Evolutionary conservation across 2,113 vertebrate genomes (phyloP).

Genomic region (Odocoileus hemionus): DNA sequence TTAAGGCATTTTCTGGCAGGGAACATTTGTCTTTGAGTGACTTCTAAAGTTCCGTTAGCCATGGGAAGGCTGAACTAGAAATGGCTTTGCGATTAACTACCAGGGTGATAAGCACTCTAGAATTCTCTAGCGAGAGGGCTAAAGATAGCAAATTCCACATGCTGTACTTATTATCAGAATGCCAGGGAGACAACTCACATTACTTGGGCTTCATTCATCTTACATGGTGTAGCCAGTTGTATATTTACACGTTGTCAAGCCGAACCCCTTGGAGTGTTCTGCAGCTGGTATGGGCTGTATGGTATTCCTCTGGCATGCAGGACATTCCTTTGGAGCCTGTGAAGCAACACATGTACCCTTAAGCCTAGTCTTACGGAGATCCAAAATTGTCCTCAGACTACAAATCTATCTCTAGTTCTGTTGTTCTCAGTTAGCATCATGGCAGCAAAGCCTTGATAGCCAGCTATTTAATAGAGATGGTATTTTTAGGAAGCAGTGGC

Average conservation of each 20-base stretch:
- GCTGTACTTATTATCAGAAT: background rate
- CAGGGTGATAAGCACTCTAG: conserved; percentile 49
- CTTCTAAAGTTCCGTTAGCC: conserved; percentile 57
- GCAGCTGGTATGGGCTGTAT: background rate
- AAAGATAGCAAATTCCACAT: conserved; percentile 41
- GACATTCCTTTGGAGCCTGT: background rate
- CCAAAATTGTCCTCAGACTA: background rate
- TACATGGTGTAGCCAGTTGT: background rate
- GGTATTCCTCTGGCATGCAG: background rate
- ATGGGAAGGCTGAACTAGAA: conserved; percentile 53
- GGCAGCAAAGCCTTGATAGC: background rate
- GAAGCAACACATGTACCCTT: background rate
- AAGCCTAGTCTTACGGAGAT: background rate
- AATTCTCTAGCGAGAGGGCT: conserved; percentile 50
- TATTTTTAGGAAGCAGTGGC: background rate
- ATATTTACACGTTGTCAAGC: background rate
- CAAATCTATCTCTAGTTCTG: background rate
- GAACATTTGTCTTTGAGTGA: conserved; percentile 66
- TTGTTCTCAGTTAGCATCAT: background rate
- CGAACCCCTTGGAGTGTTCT: background rate
- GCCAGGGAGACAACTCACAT: background rate
- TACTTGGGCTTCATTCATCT: background rate
- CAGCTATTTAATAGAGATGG: background rate
- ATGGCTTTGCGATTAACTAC: conserved; percentile 55
- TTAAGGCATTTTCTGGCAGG: conserved; percentile 56